Base-by-base conservation (phyloP, 2,113 vertebrate genomes). In the Ceratotherium simum region DNA sequence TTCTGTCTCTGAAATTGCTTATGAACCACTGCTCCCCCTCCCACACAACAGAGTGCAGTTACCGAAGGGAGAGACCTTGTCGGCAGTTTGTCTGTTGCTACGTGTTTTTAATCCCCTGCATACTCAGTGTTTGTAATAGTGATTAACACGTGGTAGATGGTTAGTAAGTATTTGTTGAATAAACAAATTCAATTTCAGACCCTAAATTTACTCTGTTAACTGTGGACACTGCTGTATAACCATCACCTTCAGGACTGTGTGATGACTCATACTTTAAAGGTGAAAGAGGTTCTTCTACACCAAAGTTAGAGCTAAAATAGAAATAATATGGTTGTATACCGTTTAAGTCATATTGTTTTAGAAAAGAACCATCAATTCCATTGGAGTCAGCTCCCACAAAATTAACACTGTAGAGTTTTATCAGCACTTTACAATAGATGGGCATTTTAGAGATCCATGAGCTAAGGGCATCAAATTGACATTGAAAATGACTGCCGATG, bases 371-470 rank as follows among this genome's bases (percentile, higher is more conserved):
- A 54, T 39, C 51, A 5, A 46, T 67, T 64, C 51, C 13, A 62
- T 29, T 64, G 56, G 69, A 75, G 25, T 97, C 73, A 97, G 29
- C 12, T 42, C 17, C 62, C 82, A 48, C 29, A 27, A 62, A 58
- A 48, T 93, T 39, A 83, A 33, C 31, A 84, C 75, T 97, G 23
- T 16, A 90, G 36, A 64, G 58, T 46, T 42, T 93, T 73, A 76
- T 46, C 5, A 91, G 56, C 4, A 46, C 78, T 87, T 65, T 96
- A 73, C 27, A 78, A 67, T 31, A 76, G 67, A 11, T 73, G 1
- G 56, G 46, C 76, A 76, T 95, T 48, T 89, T 87, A 90, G 92
- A 95, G 51, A 96, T 91, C 69, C 69, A 48, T 18, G 76, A 96
- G 84, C 64, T 80, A 48, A 93, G 42, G 39, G 70, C 86, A 75